Conservation (phyloP, 2,888 invertebrate species). For the Oegoconia quadripuncta region DNA sequence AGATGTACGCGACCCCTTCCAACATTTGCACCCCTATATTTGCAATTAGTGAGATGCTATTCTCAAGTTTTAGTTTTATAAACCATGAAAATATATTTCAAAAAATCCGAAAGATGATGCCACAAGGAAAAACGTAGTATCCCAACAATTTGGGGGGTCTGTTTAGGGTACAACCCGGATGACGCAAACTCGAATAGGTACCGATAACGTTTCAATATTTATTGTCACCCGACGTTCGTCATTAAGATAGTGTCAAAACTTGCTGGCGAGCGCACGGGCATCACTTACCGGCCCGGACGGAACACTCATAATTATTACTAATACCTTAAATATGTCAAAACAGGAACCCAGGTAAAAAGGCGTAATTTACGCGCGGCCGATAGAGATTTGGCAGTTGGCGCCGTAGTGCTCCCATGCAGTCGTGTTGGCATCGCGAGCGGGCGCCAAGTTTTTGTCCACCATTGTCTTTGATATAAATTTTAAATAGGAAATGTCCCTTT, state of each 20-base stretch:
- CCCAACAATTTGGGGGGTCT: slow-evolving; percentile 64
- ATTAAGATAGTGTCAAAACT: slow-evolving; percentile 79
- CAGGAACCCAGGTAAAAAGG: slow-evolving; percentile 80
- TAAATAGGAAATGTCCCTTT: slow-evolving; percentile 78
- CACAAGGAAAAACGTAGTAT: slow-evolving; percentile 14
- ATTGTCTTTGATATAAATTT: slow-evolving; percentile 79
- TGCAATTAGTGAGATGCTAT: slow-evolving; percentile 54
- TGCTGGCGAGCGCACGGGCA: slow-evolving; percentile 60
- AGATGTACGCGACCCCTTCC: slow-evolving; percentile 68
- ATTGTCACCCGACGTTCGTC: slow-evolving; percentile 75
- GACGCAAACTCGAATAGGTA: slow-evolving; percentile 63
- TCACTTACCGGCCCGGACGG: slow-evolving; percentile 56
- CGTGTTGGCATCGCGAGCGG: slow-evolving; percentile 58
- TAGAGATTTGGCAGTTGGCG: slow-evolving; percentile 79
- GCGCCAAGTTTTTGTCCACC: slow-evolving; percentile 77
- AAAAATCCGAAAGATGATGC: slow-evolving; percentile 17
- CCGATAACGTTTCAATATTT: slow-evolving; percentile 76
- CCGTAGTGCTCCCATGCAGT: slow-evolving; percentile 44
- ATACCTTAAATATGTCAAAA: slow-evolving; percentile 80
- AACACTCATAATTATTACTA: slow-evolving; percentile 79
- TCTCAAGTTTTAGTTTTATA: slow-evolving; percentile 17
- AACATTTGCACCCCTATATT: slow-evolving; percentile 52
- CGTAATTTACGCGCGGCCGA: slow-evolving; percentile 78
- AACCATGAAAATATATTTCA: slow-evolving; percentile 7
- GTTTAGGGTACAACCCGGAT: slow-evolving; percentile 56